Conservation (phyloP, 35 echinoderm and acorn worm species). For the Amphiura filiformis region DNA sequence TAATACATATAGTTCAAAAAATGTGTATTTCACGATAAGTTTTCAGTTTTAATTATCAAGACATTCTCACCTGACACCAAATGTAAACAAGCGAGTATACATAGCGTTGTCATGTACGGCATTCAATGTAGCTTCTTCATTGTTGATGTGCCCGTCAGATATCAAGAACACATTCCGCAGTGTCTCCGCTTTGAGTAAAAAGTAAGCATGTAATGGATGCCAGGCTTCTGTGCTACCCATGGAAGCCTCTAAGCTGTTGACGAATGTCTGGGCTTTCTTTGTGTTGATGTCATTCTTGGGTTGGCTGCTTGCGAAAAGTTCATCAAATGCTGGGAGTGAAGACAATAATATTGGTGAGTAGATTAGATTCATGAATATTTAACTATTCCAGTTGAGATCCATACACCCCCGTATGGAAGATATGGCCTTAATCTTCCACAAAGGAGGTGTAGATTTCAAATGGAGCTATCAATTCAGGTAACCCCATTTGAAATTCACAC, state of each 20-base stretch:
- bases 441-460: too few species aligned
- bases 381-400: too few species aligned
- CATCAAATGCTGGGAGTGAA: slow-evolving; percentile 59
- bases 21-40: too few species aligned
- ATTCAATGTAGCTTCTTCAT: slow-evolving; percentile 63
- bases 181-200: slow-evolving; percentile 47
- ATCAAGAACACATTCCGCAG: slow-evolving; percentile 79
- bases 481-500: too few species aligned
- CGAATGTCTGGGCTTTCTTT: slow-evolving; percentile 38
- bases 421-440: too few species aligned
- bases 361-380: too few species aligned
- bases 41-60: background rate
- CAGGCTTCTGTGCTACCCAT: slow-evolving; percentile 92
- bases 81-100: slow-evolving; percentile 72
- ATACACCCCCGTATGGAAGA: too few species aligned
- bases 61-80: slow-evolving; percentile 70
- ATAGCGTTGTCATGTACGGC: slow-evolving; percentile 46
- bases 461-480: too few species aligned
- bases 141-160: slow-evolving; percentile 89
- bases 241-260: slow-evolving; percentile 25
- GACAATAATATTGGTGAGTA: too few species aligned
- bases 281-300: slow-evolving; percentile 21
- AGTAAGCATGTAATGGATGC: slow-evolving; percentile 78
- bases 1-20: too few species aligned
- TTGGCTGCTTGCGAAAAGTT: slow-evolving; percentile 67